A percentile compares a stretch with the other conserved stretches of the same genome.
Conservation (phyloP, 2,888 invertebrate genomes). For the Drosophila macrospina region DNA sequence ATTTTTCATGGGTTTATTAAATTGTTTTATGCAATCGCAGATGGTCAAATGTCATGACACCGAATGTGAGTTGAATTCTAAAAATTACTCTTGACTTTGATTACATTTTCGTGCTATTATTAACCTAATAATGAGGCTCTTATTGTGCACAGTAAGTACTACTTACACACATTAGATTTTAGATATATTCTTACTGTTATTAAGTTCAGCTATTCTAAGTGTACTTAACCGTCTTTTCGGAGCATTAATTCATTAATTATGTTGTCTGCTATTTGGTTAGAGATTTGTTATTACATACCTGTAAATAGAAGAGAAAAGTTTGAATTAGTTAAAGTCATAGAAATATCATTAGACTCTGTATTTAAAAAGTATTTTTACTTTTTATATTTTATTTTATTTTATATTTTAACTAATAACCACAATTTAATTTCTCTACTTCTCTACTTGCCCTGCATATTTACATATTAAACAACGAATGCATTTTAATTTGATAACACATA, state of each 20-base stretch:
- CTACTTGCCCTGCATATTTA: too few relatives aligned
- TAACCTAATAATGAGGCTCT: constrained; percentile 46
- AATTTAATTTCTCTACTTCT: too few relatives aligned
- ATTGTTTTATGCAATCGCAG: constrained; percentile 67
- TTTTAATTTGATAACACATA: constrained; percentile 7
- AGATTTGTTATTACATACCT: constrained; percentile 53
- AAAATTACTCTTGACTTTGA: constrained; percentile 62
- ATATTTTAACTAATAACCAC: neutral
- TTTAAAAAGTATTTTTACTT: too few relatives aligned
- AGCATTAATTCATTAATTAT: neutral
- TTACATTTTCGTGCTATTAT: constrained; percentile 52
- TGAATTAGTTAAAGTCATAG: neutral
- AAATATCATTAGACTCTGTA: neutral
- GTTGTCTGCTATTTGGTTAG: neutral
- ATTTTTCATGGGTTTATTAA: constrained; percentile 81
- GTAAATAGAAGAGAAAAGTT: constrained; percentile 27
- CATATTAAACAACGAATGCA: neutral
- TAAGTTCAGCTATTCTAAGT: constrained; percentile 12
- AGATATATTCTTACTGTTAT: constrained; percentile 21
- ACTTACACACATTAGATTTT: constrained; percentile 6
- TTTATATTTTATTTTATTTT: too few relatives aligned
- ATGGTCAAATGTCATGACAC: constrained; percentile 62
- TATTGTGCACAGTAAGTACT: neutral
- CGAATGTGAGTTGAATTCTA: constrained; percentile 51
- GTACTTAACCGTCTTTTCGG: constrained; percentile 5